phyloP scores from a whole-genome alignment of 1,140 invertebrate species.

The Homalodisca vitripennis region DNA sequence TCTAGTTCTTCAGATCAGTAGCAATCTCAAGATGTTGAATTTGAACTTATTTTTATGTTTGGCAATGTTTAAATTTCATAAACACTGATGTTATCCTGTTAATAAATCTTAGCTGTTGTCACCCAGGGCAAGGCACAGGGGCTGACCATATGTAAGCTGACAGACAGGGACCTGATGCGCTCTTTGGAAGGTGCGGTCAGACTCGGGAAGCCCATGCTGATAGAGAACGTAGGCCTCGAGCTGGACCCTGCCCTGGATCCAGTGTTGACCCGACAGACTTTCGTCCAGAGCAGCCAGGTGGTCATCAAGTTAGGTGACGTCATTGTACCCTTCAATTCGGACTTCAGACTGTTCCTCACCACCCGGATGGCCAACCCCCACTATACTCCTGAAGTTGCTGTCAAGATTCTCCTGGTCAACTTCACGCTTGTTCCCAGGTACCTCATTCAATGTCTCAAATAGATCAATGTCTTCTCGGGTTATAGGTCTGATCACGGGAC shows the following conservation, averaged over 20 bases:
- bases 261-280: constrained; percentile 55
- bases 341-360: constrained; percentile 67
- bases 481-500: neutral
- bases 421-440: constrained; percentile 64
- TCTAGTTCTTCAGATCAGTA: neutral
- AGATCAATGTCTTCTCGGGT: neutral
- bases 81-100: neutral
- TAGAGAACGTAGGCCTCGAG: constrained; percentile 62
- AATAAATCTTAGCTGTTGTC: neutral
- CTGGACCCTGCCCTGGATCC: constrained; percentile 66
- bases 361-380: constrained; percentile 71
- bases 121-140: constrained; percentile 57
- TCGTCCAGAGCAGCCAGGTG: constrained; percentile 48
- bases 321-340: constrained; percentile 60
- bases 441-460: neutral
- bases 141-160: constrained; percentile 58
- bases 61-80: neutral
- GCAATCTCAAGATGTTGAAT: neutral
- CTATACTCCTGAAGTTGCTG: constrained; percentile 66
- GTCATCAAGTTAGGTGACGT: constrained; percentile 59
- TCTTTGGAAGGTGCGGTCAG: constrained; percentile 72
- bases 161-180: constrained; percentile 66
- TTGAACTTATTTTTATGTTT: neutral
- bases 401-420: constrained; percentile 67
- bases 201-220: constrained; percentile 62